phyloP scores from a whole-genome alignment of 2,888 invertebrate species.

The Mythimna lalbum region DNA sequence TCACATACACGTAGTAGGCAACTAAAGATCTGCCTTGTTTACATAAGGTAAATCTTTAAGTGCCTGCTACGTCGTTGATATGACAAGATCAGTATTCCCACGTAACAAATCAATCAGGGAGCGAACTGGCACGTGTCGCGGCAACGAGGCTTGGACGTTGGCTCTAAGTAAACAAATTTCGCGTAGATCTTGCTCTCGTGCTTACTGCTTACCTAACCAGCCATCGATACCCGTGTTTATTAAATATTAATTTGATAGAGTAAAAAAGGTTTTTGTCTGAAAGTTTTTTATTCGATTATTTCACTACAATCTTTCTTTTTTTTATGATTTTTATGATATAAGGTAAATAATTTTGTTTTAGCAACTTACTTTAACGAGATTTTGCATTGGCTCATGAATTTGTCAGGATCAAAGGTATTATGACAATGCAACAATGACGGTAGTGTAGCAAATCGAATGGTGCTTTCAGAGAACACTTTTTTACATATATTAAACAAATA shows the following conservation, averaged over 20 bases:
- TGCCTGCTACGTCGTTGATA: neutral
- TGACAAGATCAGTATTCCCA: conserved; percentile 25
- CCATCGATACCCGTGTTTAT: conserved; percentile 1
- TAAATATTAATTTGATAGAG: neutral
- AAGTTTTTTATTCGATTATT: neutral
- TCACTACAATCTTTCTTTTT: neutral
- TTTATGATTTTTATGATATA: too few species aligned
- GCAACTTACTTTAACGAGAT: too few species aligned
- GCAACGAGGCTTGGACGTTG: conserved; percentile 22
- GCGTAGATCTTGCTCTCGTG: neutral
- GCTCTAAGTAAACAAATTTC: conserved; percentile 13
- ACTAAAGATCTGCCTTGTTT: too few species aligned
- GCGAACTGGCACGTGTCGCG: conserved; percentile 32
- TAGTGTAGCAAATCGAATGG: too few species aligned
- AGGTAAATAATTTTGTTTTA: too few species aligned
- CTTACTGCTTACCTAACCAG: conserved; percentile 38
- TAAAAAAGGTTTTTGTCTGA: neutral
- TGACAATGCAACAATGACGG: too few species aligned
- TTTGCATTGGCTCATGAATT: too few species aligned
- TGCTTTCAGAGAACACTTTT: neutral
- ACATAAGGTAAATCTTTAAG: too few species aligned
- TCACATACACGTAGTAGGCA: too few species aligned
- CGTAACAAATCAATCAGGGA: conserved; percentile 42
- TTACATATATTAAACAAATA: neutral
- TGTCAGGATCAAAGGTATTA: too few species aligned